Base-by-base conservation (phyloP, 2,888 invertebrate genomes). In the Apocheima hispidaria region DNA sequence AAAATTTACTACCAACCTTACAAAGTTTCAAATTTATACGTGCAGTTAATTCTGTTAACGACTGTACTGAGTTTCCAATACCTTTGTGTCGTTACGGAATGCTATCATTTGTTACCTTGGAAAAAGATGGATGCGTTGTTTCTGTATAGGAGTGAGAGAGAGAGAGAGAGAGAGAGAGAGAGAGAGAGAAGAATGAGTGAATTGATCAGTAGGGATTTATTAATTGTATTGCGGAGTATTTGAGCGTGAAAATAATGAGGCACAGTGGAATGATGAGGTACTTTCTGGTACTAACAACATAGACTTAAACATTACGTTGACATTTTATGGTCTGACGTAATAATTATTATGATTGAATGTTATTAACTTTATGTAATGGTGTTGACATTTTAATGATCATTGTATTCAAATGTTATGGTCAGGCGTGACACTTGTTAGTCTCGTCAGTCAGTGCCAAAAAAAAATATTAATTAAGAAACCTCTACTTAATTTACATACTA, bases 11-110 rank as follows among this genome's bases (percentile, higher is more conserved):
- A n/a, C 5, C 41, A 41, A n/a, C 41, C 21, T 21, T 21, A 41
- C n/a, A 52, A 59, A 59, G 59, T 59, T 48, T 40, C 21, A 38
- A 33, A 58, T 58, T 52, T 58, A 58, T 52, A 40, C 23, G 40
- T 41, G 52, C 35, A 40, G 33, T 59, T 52, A 53, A 59, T 58
- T 58, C 23, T 40, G 52, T 52, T 59, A 59, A 59, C 59, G 52
- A 59, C 40, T 52, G 59, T 59, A 59, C 52, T 46, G 35, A 40
- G 41, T 35, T 58, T 57, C 46, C 59, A 33, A 58, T 58, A 58
- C 58, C 51, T 46, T 58, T 58, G 46, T 52, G 18, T 41, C 23
- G 36, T 18, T 18, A 46, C 48, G 30, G 23, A 56, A 26, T 33
- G 14, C 18, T 38, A 46, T 46, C 51, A 58, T 58, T 58, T 38